These are phyloP conservation scores for Platerodrilus igneus DNA, from an alignment of 2,888 invertebrate species.

Conservation along the genomic window DNA sequence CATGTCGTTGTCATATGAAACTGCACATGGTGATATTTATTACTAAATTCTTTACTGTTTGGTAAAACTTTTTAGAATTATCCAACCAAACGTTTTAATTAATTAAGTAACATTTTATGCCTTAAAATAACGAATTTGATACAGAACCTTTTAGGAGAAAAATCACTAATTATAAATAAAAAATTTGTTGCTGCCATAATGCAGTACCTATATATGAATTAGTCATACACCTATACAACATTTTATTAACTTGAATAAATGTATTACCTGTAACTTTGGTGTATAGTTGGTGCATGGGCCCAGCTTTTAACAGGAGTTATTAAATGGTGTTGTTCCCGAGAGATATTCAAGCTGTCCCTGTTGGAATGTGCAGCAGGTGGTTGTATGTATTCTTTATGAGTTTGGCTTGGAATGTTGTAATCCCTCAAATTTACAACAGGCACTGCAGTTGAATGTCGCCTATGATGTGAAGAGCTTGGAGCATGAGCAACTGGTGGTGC, in stretches of 20 bases:
- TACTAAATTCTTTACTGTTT: no score
- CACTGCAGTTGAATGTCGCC: slow-evolving; percentile 46
- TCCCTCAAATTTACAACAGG: slow-evolving; percentile 47
- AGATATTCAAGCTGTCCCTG: slow-evolving; percentile 45
- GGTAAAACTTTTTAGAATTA: no score
- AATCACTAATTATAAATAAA: no score
- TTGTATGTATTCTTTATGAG: slow-evolving; percentile 55
- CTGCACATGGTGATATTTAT: no score
- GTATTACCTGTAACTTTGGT: slow-evolving; percentile 50
- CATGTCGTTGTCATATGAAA: no score
- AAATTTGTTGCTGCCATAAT: no score
- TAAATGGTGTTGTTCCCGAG: slow-evolving; percentile 56
- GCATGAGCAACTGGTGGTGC: slow-evolving; percentile 51
- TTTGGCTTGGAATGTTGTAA: slow-evolving; percentile 45
- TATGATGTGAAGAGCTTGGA: slow-evolving; percentile 43
- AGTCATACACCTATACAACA: no score
- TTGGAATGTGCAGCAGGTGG: slow-evolving; percentile 57
- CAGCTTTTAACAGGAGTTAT: slow-evolving; percentile 50
- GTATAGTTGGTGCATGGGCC: slow-evolving; percentile 48
- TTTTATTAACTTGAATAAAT: background rate
- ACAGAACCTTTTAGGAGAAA: no score
- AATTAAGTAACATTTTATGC: no score
- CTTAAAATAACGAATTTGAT: no score
- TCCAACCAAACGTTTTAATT: no score
- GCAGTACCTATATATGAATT: no score